Conservation (phyloP, 1,140 invertebrate species). For the Drosophila sechellia region DNA sequence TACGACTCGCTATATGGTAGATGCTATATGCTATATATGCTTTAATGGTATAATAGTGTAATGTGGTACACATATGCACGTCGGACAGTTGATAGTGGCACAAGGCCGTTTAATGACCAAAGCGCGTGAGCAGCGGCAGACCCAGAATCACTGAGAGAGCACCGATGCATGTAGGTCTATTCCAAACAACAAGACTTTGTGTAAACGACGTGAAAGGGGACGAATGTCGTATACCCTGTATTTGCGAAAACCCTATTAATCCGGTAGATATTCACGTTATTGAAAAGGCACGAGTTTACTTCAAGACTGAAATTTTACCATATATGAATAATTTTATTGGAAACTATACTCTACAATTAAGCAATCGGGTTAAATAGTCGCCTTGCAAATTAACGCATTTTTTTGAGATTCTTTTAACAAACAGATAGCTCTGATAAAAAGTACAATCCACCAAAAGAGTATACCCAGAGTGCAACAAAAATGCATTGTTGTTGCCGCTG, state of each 20-base stretch:
- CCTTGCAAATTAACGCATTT: no score
- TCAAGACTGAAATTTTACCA: no score
- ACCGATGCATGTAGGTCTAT: constrained; percentile 67
- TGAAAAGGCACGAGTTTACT: no score
- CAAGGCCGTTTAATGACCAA: constrained; percentile 78
- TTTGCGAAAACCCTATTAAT: no score
- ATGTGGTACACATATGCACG: background rate
- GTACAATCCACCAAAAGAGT: constrained; percentile 3
- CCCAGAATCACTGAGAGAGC: constrained; percentile 22
- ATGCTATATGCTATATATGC: constrained; percentile 3
- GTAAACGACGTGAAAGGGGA: background rate
- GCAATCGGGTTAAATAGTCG: no score
- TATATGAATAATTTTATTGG: no score
- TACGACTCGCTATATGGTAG: background rate
- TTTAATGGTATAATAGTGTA: constrained; percentile 1
- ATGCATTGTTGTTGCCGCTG: constrained; percentile 26
- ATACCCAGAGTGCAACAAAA: constrained; percentile 18
- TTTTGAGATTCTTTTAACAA: background rate
- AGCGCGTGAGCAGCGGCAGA: constrained; percentile 31
- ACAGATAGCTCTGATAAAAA: background rate
- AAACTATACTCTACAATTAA: no score
- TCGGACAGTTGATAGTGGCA: constrained; percentile 49
- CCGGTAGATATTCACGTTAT: no score
- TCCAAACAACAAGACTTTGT: constrained; percentile 21
- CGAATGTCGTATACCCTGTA: constrained; percentile 2